Evolutionary conservation across 1,140 invertebrate species (phyloP).

Genomic region (Dinothrombium tinctorium): DNA sequence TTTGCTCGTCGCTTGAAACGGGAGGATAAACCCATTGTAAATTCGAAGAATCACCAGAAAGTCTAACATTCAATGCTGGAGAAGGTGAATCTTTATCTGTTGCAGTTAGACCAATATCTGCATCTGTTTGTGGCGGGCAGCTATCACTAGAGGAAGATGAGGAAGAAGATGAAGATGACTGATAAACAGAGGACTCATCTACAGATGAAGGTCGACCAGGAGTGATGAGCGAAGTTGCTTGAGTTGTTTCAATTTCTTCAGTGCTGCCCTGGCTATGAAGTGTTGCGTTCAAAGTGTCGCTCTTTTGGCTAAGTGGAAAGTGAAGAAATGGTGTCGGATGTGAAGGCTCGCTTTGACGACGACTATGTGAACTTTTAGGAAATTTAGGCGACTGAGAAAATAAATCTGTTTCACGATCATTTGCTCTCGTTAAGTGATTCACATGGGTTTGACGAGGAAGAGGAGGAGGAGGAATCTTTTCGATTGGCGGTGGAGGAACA

Average conservation of each 20-base stretch:
- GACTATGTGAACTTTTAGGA: no score
- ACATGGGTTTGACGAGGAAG: background rate
- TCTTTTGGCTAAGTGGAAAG: no score
- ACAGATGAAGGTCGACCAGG: constrained; percentile 6
- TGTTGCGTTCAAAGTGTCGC: no score
- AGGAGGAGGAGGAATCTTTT: background rate
- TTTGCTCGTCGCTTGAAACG: background rate
- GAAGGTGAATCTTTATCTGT: constrained; percentile 10
- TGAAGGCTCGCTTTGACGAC: no score
- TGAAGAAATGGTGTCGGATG: no score
- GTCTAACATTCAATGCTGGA: constrained; percentile 5
- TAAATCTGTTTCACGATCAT: background rate
- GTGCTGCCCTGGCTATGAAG: background rate
- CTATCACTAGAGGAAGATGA: background rate
- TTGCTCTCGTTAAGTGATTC: background rate
- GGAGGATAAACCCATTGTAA: constrained; percentile 13
- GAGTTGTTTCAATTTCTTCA: background rate
- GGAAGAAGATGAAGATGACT: constrained; percentile 11
- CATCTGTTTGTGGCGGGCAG: background rate
- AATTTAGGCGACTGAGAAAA: background rate
- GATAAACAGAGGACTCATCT: constrained; percentile 12
- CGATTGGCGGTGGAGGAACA: background rate
- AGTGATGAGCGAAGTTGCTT: background rate
- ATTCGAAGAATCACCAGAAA: constrained; percentile 8
- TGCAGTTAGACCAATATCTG: background rate